Base-by-base conservation (phyloP, 2,797 vertebrate genomes). In the Megalops cyprinoides region DNA sequence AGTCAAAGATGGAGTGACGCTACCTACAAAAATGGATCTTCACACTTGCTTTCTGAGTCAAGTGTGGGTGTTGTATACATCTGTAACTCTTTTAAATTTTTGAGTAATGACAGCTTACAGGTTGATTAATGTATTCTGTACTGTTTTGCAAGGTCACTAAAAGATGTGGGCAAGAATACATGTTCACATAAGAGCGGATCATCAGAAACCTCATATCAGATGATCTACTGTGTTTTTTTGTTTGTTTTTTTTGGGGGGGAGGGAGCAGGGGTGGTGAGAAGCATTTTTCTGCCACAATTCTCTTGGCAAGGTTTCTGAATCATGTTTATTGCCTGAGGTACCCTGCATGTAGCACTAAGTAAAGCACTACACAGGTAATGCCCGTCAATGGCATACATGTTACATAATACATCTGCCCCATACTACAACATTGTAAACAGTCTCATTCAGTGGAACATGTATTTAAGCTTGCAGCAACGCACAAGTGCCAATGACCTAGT, bases 51-150 rank as follows among this genome's bases (percentile, higher is more conserved):
- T 74, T 20, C 0, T 62, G 31, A 31, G 25, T 62, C 10, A 14
- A 62, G 9, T 62, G 28, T 10, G 10, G 58, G 12, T 62, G 25
- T 62, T 31, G 1, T 34, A 28, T 58, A 73, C 15, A 14, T 34
- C 49, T 31, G 49, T 25, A 76, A 76, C 51, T 28, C 46, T 28
- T 34, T 53, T 10, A 76, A 42, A 23, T 10, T 25, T 4, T 25
- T 76, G 51, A 56, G 53, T 28, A 76, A 53, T 76, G 75, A 56
- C 51, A 34, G 15, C 2, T 76, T 37, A 56, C 49, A 76, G 51
- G 23, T 76, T 46, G 55, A 37, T 31, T 23, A 23, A 58, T 37
- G 39, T 8, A 31, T 62, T n/a, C 31, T 53, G 51, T 10, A 18
- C 12, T 12, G 51, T 53, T 53, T 62, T 31, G 31, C 58, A 31